A percentile compares a stretch with the other conserved stretches of the same genome.
Evolutionary conservation across 1,140 invertebrate species (phyloP).

Genomic region (Papilio xuthus): DNA sequence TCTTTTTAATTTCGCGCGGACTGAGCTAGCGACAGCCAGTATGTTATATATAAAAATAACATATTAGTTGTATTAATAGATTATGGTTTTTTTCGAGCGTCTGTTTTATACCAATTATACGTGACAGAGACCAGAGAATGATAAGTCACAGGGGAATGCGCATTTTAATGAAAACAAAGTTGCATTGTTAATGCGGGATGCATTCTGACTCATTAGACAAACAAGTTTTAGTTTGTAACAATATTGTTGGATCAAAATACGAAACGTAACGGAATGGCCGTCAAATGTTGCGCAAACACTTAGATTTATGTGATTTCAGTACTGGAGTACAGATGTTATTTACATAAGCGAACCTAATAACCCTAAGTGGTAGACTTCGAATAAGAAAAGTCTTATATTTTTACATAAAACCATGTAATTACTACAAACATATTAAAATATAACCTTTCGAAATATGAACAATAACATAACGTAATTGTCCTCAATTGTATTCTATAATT

Average conservation of each 20-base stretch:
- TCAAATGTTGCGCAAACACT: slow-evolving; percentile 21
- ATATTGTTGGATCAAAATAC: slow-evolving; percentile 26
- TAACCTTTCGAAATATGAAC: too few relatives aligned
- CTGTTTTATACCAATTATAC: slow-evolving; percentile 18
- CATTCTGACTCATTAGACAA: slow-evolving; percentile 5
- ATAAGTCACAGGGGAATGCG: slow-evolving; percentile 10
- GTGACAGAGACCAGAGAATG: slow-evolving; percentile 12
- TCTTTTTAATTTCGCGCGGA: too few relatives aligned
- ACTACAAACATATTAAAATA: neutral
- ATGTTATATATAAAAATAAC: neutral
- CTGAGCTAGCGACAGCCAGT: too few relatives aligned
- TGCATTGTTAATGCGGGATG: slow-evolving; percentile 36
- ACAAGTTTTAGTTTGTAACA: slow-evolving; percentile 9
- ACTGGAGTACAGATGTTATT: slow-evolving; percentile 18
- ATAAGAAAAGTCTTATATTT: too few relatives aligned
- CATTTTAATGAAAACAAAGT: slow-evolving; percentile 27
- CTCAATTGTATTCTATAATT: too few relatives aligned
- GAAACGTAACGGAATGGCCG: neutral
- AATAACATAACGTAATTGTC: too few relatives aligned
- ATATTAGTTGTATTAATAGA: neutral
- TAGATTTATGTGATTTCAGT: slow-evolving; percentile 8
- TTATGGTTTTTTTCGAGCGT: neutral
- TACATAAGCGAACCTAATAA: neutral
- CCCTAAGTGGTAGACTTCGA: neutral
- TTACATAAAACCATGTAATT: neutral